Percentiles rank a stretch among this genome's conserved stretches.
Evolutionary conservation across 2,113 vertebrate genomes (phyloP).

Genomic region (Tenebrosternarchus preto): DNA sequence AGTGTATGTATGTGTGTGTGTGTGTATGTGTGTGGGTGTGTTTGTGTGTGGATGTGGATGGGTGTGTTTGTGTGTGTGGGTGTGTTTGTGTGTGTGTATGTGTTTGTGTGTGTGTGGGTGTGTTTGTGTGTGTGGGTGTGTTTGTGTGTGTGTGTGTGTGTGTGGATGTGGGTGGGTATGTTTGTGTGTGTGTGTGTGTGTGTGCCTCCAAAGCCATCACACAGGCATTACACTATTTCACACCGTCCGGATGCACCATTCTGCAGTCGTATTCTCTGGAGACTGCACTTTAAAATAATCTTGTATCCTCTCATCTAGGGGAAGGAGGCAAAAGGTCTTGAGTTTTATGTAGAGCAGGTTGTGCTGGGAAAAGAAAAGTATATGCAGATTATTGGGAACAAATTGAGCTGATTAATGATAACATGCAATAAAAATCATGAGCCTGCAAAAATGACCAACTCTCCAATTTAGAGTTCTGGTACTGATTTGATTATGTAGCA

Average conservation of each 20-base stretch:
- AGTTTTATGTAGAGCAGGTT: not conserved
- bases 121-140: conserved; percentile 34
- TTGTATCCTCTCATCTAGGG: conserved; percentile 24
- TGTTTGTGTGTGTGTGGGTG: not conserved
- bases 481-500: not conserved
- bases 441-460: too few relatives aligned
- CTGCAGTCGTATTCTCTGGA: conserved; percentile 21
- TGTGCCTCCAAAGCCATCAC: conserved; percentile 11
- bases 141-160: not conserved
- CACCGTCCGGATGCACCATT: conserved; percentile 7
- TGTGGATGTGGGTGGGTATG: too few relatives aligned
- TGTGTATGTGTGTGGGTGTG: not conserved
- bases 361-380: too few relatives aligned
- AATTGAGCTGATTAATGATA: too few relatives aligned
- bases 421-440: too few relatives aligned
- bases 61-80: not conserved
- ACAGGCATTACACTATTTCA: conserved; percentile 31
- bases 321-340: not conserved
- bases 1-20: conserved; percentile 1
- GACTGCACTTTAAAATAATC: conserved; percentile 32
- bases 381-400: too few relatives aligned
- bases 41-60: not conserved
- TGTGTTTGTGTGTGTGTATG: conserved; percentile 20
- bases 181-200: not conserved
- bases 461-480: not conserved